phyloP scores from a whole-genome alignment of 2,888 invertebrate genomes.

The Agrochola macilenta region DNA sequence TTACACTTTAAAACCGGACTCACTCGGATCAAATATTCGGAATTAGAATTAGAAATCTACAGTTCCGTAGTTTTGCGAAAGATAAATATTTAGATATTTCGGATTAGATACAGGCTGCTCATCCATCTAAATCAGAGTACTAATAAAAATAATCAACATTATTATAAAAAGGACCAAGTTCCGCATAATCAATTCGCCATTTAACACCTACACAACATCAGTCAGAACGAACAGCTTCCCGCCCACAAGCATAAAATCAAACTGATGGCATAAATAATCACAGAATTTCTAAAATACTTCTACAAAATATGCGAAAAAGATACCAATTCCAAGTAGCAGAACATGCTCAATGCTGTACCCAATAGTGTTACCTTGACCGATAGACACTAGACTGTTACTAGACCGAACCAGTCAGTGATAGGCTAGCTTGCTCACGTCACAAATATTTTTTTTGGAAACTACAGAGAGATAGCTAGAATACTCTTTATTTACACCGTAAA shows the following conservation, averaged over 20 bases:
- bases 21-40: background rate
- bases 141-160: background rate
- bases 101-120: background rate
- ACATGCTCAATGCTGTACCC: conserved; percentile 14
- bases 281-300: background rate
- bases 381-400: conserved; percentile 26
- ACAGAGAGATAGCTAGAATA: too few species aligned
- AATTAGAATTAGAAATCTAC: background rate
- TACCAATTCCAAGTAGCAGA: conserved; percentile 8
- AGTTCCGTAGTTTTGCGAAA: background rate
- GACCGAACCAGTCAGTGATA: conserved; percentile 19
- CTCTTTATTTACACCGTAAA: too few species aligned
- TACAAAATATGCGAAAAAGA: conserved; percentile 8
- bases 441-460: too few species aligned
- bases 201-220: conserved; percentile 20
- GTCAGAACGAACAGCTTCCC: conserved; percentile 2
- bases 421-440: conserved; percentile 8
- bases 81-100: background rate
- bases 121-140: background rate
- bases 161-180: conserved; percentile 6
- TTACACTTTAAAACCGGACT: too few species aligned
- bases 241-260: conserved; percentile 14
- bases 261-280: conserved; percentile 11
- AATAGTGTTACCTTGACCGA: conserved; percentile 50
- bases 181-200: background rate